These are phyloP conservation scores for Punctoribates punctum DNA, from an alignment of 2,888 invertebrate species.

Conservation along the genomic window DNA sequence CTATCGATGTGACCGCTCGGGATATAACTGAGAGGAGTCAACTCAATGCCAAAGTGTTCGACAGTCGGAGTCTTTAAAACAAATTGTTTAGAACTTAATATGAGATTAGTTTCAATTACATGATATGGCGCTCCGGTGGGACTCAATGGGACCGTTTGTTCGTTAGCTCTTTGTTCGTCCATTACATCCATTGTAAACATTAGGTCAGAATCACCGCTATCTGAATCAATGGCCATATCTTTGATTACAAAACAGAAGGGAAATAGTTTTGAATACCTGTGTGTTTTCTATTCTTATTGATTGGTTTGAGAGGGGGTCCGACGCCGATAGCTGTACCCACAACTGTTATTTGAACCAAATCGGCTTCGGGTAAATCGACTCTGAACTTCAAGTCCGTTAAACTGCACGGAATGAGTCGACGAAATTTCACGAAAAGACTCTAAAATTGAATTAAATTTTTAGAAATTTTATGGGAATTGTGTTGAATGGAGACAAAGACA, in stretches of 20 bases:
- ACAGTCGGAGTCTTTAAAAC: slow-evolving; percentile 43
- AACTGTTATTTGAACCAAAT: slow-evolving; percentile 44
- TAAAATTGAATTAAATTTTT: not conserved
- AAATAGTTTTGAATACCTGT: slow-evolving; percentile 20
- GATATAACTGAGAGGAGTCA: slow-evolving; percentile 75
- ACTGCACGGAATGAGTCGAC: slow-evolving; percentile 81
- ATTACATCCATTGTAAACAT: slow-evolving; percentile 49
- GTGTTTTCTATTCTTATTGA: slow-evolving; percentile 1
- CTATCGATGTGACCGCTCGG: slow-evolving; percentile 73
- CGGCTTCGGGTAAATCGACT: slow-evolving; percentile 74
- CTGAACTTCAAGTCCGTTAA: slow-evolving; percentile 75
- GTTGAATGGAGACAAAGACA: too few species aligned
- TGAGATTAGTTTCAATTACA: slow-evolving; percentile 7
- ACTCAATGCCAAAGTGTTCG: slow-evolving; percentile 63
- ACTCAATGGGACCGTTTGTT: slow-evolving; percentile 12
- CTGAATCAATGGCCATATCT: slow-evolving; percentile 38
- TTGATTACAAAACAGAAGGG: slow-evolving; percentile 40
- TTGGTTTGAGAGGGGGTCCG: slow-evolving; percentile 34
- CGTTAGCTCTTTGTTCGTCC: slow-evolving; percentile 40
- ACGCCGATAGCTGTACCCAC: slow-evolving; percentile 43
- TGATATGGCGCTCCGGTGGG: slow-evolving; percentile 29
- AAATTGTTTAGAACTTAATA: not conserved
- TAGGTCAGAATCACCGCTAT: slow-evolving; percentile 45
- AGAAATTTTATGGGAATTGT: slow-evolving; percentile 50
- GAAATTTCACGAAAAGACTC: slow-evolving; percentile 81